Evolutionary conservation across 2,888 invertebrate genomes (phyloP), one percentile per base, ranked within the genome.

Genomic region (Ochropleura leucogaster): DNA sequence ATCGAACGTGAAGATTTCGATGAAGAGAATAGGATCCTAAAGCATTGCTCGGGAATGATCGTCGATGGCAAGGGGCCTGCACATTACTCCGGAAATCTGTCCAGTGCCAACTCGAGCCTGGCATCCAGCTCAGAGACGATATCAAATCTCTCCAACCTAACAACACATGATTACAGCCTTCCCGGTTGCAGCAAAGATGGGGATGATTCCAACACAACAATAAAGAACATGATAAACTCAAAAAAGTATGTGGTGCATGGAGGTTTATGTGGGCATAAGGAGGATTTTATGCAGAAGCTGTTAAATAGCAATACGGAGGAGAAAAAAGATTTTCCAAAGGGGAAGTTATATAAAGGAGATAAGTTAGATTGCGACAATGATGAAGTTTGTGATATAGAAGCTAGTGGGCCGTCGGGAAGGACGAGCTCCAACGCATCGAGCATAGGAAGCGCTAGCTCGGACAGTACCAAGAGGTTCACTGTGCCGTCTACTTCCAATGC

Each of bases 401-500:
- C 88, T 3, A 88, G 90, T 57, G 94, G 94, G 0, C 91, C 94
- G 1, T 93, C 94, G 2, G 93, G 93, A 4, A 89, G 94, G 72
- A 93, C 94, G 0, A 95, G 94, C 80, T 95, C 96, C 0, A 95
- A 96, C 72, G 94, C 94, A 0, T 95, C 95, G 1, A 95, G 95
- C 79, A 94, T 94, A 71, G 93, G 92, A 5, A 95, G 95, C 74
- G 89, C 93, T 9, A 93, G 94, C 75, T 95, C 95, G 0, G 95
- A 95, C 62, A 94, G 93, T 57, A 93, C 91, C 53, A 95, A 94
- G 83, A 94, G 93, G 68, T 95, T 94, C 76, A 93, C 89, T 40
- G 94, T 95, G 68, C 94, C 96, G 44, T 96, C 96, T 40, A 96
- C 96, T 0, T 95, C 96, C 0, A 96, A 96, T 79, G 96, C 96